A percentile compares a stretch with the other conserved stretches of the same genome.
These are phyloP conservation scores for Alligator sinensis DNA, from an alignment of 2,113 vertebrate species.

Conservation along the genomic window DNA sequence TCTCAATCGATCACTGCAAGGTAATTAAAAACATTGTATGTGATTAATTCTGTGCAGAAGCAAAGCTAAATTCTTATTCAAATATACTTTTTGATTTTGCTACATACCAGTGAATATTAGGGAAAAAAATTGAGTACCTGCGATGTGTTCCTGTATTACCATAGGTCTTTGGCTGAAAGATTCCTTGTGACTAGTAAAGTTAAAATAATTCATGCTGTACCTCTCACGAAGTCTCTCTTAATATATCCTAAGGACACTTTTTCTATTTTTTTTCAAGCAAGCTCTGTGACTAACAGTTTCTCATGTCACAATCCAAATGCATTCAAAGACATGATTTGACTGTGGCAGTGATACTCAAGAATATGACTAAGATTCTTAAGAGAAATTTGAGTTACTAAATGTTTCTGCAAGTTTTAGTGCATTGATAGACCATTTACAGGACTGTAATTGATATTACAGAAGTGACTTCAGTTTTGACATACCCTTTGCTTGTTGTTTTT, in stretches of 20 bases:
- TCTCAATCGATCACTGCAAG: constrained; percentile 68
- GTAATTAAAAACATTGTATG: constrained; percentile 62
- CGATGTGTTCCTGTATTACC: background rate
- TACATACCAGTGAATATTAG: background rate
- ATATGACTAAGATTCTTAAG: background rate
- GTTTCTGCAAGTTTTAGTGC: background rate
- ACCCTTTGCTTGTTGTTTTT: background rate
- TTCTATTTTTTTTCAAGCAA: background rate
- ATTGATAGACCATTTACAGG: no score
- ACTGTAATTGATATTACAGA: no score
- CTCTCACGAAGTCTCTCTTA: background rate
- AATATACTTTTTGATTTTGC: background rate
- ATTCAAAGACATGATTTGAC: background rate
- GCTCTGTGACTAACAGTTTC: background rate
- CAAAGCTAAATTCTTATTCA: background rate
- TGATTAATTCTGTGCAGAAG: background rate
- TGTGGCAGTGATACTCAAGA: background rate
- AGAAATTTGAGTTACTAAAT: background rate
- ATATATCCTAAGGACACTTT: background rate
- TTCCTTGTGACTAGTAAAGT: background rate
- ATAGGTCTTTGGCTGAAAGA: background rate
- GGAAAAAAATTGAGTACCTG: background rate
- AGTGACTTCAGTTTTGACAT: background rate
- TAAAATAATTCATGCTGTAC: background rate
- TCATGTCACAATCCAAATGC: constrained; percentile 18